Percentiles rank a stretch among this genome's conserved stretches.
Conservation (phyloP, 2,888 invertebrate genomes). For the Eudemis profundana region DNA sequence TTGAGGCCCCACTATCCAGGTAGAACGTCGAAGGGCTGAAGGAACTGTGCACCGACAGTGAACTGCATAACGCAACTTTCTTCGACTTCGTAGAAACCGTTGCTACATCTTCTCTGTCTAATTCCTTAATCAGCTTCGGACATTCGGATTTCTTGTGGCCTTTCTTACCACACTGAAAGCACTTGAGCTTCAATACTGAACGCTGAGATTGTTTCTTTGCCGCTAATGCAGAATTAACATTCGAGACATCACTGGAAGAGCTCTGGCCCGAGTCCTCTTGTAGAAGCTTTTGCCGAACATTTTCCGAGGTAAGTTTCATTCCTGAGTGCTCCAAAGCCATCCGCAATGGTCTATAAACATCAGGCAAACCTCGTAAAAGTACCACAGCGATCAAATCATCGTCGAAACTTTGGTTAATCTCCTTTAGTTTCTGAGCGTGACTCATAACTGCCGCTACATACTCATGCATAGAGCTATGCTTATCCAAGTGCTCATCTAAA, state of each 20-base stretch:
- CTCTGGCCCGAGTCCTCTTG: too few species aligned
- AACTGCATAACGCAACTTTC: conserved; percentile 3
- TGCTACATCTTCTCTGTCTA: neutral
- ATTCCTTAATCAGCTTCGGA: conserved; percentile 4
- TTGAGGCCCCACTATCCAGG: too few species aligned
- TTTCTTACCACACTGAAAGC: neutral
- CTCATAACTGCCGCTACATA: neutral
- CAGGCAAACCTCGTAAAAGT: conserved; percentile 16
- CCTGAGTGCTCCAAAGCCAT: conserved; percentile 17
- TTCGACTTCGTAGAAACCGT: conserved; percentile 4
- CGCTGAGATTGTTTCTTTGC: too few species aligned
- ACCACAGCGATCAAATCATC: conserved; percentile 11
- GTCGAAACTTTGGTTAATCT: conserved; percentile 12
- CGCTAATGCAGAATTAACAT: too few species aligned
- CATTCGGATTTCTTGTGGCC: neutral
- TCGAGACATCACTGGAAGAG: too few species aligned
- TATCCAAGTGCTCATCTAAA: neutral
- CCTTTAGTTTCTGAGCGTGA: neutral
- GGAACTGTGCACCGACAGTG: neutral
- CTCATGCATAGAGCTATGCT: neutral
- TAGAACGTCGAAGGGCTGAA: neutral
- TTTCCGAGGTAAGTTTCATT: conserved; percentile 22
- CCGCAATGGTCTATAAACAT: conserved; percentile 10
- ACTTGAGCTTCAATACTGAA: neutral
- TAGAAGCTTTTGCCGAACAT: neutral